These are phyloP conservation scores for Hydrotaea cyrtoneurina DNA, from an alignment of 2,888 invertebrate genomes.

Conservation along the genomic window DNA sequence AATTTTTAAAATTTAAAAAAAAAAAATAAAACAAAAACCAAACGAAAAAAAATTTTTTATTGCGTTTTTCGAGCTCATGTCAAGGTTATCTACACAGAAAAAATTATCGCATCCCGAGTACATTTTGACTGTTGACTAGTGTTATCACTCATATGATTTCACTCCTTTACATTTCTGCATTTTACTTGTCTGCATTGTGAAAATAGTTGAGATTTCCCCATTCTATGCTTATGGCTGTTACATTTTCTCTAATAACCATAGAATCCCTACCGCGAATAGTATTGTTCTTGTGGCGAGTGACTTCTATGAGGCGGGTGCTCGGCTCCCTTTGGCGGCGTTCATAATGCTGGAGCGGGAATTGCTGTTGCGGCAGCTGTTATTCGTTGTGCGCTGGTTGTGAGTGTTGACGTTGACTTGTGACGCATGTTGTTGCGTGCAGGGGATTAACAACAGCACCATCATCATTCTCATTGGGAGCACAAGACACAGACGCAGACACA, in stretches of 20 bases:
- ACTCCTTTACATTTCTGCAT: neutral
- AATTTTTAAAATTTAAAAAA: too few relatives aligned
- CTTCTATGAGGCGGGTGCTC: constrained; percentile 6
- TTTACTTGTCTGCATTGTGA: neutral
- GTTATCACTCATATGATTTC: too few relatives aligned
- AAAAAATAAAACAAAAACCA: too few relatives aligned
- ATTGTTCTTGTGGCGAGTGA: neutral
- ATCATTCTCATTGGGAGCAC: too few relatives aligned
- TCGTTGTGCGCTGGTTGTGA: neutral
- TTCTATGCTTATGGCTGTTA: neutral
- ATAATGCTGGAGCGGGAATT: neutral
- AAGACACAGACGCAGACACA: too few relatives aligned
- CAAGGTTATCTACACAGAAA: neutral
- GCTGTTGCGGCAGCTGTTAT: neutral
- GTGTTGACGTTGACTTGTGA: constrained; percentile 49
- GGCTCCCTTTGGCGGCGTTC: neutral
- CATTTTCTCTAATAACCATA: constrained; percentile 42
- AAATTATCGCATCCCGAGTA: too few relatives aligned
- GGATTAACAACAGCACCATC: neutral
- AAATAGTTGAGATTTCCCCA: constrained; percentile 18
- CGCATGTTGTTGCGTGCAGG: neutral
- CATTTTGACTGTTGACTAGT: too few relatives aligned
- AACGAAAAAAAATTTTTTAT: too few relatives aligned
- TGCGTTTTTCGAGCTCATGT: too few relatives aligned
- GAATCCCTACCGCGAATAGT: constrained; percentile 31